Base-by-base conservation (phyloP, 2,113 vertebrate genomes). In the Macaca fascicularis region DNA sequence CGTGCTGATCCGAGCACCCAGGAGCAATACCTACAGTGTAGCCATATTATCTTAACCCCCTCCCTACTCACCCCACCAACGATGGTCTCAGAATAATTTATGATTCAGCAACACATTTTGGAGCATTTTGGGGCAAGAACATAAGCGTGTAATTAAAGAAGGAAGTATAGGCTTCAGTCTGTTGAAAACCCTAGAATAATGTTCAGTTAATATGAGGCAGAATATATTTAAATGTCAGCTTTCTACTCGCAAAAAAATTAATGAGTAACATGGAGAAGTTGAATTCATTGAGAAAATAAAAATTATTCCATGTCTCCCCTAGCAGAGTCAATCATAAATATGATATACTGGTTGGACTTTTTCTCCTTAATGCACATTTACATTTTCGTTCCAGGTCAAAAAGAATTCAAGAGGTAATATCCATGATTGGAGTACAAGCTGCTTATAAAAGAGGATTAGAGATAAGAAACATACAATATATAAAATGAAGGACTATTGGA, bases 221-320 rank as follows among this genome's bases (percentile, higher is more conserved):
- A 92, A 81, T 88, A 52, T 79, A 95, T 72, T 57, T 93, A 88
- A 90, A 90, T 92, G 87, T 84, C 92, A 97, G 43, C 80, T 96
- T 91, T 87, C 57, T 78, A 70, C 55, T 92, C 27, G 57, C 35
- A 70, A 55, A 92, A 85, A 85, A 93, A 82, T 92, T 89, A 89
- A 95, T 87, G 86, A 87, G 14, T 78, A 80, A 89, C 35, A 78
- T 92, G 40, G 85, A 94, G 67, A 83, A 72, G 38, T 43, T 87
- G 48, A 88, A 93, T 38, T 35, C 38, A 80, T 59, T 75, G 64
- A 95, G 57, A 95, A 95, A 96, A 92, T 89, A 84, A 84, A 89
- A 97, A 92, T 20, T 69, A 95, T 84, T 92, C 45, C 17, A 19
- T 94, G 11, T 48, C 86, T 97, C 81, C 32, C 19, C 57, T 78